Percentiles rank a stretch among this genome's conserved stretches.
These are phyloP conservation scores for Vulpes ferrilata DNA, from an alignment of 2,113 vertebrate genomes.

Conservation along the genomic window DNA sequence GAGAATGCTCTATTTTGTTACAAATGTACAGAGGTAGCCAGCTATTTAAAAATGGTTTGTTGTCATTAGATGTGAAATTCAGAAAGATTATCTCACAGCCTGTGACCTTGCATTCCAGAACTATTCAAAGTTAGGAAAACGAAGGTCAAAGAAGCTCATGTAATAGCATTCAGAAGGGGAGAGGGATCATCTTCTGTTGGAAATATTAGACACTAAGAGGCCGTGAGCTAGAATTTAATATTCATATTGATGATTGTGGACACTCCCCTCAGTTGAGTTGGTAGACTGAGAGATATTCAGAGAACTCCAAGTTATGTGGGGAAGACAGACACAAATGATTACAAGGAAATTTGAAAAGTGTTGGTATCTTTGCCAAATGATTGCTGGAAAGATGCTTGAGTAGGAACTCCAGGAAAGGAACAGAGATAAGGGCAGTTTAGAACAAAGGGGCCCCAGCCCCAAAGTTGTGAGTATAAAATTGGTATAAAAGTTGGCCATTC, in stretches of 20 bases:
- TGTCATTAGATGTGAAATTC: background rate
- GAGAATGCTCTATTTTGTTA: background rate
- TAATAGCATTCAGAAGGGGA: background rate
- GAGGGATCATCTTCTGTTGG: background rate
- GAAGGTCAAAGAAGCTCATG: background rate
- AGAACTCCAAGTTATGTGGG: background rate
- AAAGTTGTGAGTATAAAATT: background rate
- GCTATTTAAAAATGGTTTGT: background rate
- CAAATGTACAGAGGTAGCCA: background rate
- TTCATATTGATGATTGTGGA: background rate
- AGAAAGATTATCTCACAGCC: background rate
- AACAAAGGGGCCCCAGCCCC: accelerated
- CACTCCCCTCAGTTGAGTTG: background rate
- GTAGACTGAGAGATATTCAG: background rate
- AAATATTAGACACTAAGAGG: background rate
- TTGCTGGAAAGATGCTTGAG: background rate
- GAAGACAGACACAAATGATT: background rate
- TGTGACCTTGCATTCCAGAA: background rate
- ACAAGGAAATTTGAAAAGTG: background rate
- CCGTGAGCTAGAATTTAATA: background rate
- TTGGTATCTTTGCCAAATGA: background rate
- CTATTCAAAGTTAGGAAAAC: background rate
- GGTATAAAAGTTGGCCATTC: background rate
- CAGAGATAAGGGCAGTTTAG: background rate
- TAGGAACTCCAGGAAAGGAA: background rate